A percentile compares a stretch with the other conserved stretches of the same genome.
These are phyloP conservation scores for Fregata magnificens DNA, from an alignment of 2,113 vertebrate genomes.

Conservation along the genomic window DNA sequence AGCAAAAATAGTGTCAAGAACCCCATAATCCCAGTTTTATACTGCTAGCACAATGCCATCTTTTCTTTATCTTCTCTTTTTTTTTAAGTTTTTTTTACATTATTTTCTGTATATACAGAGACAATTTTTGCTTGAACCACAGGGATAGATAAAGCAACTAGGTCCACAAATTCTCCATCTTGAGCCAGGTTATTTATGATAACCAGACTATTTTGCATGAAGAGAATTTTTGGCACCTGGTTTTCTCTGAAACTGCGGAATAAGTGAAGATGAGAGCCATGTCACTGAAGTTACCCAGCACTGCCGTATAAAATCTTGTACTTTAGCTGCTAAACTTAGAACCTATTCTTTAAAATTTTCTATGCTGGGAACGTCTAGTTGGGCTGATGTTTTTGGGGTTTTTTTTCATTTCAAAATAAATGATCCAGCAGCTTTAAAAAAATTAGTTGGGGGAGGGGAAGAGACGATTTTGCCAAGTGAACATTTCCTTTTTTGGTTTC, in stretches of 20 bases:
- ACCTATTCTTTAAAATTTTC: neutral
- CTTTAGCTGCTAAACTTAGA: neutral
- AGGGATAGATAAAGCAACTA: neutral
- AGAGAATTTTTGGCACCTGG: neutral
- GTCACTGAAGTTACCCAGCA: neutral
- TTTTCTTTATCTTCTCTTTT: neutral
- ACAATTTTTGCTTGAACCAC: neutral
- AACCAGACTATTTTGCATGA: neutral
- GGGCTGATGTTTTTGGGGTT: neutral
- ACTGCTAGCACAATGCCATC: neutral
- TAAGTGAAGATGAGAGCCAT: neutral
- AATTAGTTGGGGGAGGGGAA: neutral
- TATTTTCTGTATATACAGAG: neutral
- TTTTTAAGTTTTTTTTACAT: neutral
- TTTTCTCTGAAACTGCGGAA: neutral
- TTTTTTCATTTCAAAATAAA: neutral
- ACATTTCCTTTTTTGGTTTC: neutral
- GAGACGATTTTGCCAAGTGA: neutral
- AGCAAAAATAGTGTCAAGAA: neutral
- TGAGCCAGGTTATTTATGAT: neutral
- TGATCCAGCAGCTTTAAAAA: neutral
- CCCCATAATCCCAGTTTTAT: neutral
- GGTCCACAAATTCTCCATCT: neutral
- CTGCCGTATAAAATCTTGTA: neutral
- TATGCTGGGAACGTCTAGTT: neutral